These are phyloP conservation scores for Rhynchonycteris naso DNA, from an alignment of 2,797 vertebrate genomes.

Conservation along the genomic window DNA sequence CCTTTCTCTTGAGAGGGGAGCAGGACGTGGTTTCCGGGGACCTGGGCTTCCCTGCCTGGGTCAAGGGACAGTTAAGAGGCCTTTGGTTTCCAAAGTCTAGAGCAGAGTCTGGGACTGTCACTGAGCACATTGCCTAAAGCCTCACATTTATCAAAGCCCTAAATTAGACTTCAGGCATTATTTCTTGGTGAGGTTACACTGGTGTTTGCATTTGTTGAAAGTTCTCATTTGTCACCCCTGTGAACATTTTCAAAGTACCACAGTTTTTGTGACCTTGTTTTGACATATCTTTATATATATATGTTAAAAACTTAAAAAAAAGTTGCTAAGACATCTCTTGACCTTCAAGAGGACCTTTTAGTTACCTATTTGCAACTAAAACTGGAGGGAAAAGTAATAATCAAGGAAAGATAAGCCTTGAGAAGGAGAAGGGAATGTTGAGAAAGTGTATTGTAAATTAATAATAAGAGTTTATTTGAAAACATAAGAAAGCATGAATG, in stretches of 20 bases:
- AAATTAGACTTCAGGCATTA: neutral
- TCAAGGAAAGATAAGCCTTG: neutral
- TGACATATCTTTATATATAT: neutral
- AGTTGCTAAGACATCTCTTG: neutral
- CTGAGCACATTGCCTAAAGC: neutral
- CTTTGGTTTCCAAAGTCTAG: neutral
- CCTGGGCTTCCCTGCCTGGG: neutral
- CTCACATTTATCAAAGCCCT: neutral
- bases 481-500: neutral
- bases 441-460: neutral
- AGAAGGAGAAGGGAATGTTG: neutral
- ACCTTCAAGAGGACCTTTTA: neutral
- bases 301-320: neutral
- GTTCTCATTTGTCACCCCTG: neutral
- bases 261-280: neutral
- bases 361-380: slow-evolving; percentile 19
- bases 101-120: neutral
- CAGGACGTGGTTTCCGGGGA: neutral
- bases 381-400: neutral
- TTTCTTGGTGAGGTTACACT: neutral
- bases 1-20: neutral
- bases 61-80: neutral
- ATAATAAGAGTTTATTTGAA: neutral
- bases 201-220: neutral
- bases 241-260: neutral